Conservation (phyloP, 2,888 invertebrate species). For the Caenorhabditis japonica region DNA sequence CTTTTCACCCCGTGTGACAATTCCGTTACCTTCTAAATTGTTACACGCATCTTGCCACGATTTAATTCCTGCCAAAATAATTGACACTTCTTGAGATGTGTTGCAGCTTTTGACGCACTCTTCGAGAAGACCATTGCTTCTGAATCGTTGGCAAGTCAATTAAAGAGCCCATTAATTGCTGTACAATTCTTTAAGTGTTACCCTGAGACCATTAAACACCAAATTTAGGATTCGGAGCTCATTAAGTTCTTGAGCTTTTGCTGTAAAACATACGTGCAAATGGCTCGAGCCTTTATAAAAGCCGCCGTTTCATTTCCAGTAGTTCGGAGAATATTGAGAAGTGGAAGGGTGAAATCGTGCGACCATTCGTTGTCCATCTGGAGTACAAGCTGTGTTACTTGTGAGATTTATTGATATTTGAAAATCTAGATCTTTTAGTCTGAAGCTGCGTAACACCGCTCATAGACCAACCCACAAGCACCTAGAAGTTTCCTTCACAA, state of each 20-base stretch:
- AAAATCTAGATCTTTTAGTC: too few species aligned
- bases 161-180: constrained; percentile 12
- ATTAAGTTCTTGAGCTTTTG: too few species aligned
- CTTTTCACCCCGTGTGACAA: not conserved
- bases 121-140: constrained; percentile 56
- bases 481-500: too few species aligned
- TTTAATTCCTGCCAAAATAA: constrained; percentile 56
- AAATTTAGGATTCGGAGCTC: constrained; percentile 14
- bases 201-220: constrained; percentile 3
- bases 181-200: constrained; percentile 31
- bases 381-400: too few species aligned
- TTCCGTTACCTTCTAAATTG: constrained; percentile 40
- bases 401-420: too few species aligned
- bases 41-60: constrained; percentile 54
- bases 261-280: constrained; percentile 62
- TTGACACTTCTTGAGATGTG: constrained; percentile 58
- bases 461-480: too few species aligned
- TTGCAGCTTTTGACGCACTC: constrained; percentile 55
- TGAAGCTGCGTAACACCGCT: too few species aligned
- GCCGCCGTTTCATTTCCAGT: constrained; percentile 70
- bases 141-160: constrained; percentile 20
- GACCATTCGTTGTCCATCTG: constrained; percentile 71
- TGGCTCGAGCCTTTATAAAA: constrained; percentile 54
- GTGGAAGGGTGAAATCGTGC: constrained; percentile 66
- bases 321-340: constrained; percentile 58